phyloP scores from a whole-genome alignment of 2,888 invertebrate genomes.

The Sphaerolaimus hirsutus region DNA sequence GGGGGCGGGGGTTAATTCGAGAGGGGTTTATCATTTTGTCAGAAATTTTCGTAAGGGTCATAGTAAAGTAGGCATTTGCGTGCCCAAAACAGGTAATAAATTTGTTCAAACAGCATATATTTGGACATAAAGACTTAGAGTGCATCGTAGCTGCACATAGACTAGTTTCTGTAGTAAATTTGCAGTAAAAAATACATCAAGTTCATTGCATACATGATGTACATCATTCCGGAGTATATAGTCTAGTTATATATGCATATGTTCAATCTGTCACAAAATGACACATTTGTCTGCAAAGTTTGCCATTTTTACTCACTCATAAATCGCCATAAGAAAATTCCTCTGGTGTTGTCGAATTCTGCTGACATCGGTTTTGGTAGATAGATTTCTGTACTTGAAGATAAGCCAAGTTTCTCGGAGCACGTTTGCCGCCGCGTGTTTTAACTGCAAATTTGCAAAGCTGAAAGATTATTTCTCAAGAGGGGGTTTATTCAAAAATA shows the following conservation, averaged over 20 bases:
- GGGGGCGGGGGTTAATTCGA: too few species aligned
- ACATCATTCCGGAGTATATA: neutral
- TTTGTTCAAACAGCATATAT: too few species aligned
- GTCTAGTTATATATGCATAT: neutral
- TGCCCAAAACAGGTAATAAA: too few species aligned
- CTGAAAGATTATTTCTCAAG: constrained; percentile 1
- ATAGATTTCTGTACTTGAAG: constrained; percentile 94
- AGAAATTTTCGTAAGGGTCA: too few species aligned
- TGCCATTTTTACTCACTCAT: constrained; percentile 44
- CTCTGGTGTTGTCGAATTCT: constrained; percentile 90
- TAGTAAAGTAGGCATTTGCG: too few species aligned
- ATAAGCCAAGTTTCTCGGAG: constrained; percentile 98
- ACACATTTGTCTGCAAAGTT: too few species aligned
- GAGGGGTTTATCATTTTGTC: too few species aligned
- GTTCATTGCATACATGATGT: too few species aligned
- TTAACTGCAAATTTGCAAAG: constrained; percentile 43
- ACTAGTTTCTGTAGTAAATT: too few species aligned
- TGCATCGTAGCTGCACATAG: too few species aligned
- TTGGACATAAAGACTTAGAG: too few species aligned
- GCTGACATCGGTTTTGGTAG: constrained; percentile 81
- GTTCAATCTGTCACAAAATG: neutral
- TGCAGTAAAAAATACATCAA: too few species aligned
- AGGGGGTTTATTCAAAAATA: neutral
- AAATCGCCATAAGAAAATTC: constrained; percentile 95
- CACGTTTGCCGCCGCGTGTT: constrained; percentile 98